A percentile compares a stretch with the other conserved stretches of the same genome.
Conservation (phyloP, 2,113 vertebrate species). For the Scopus umbretta region DNA sequence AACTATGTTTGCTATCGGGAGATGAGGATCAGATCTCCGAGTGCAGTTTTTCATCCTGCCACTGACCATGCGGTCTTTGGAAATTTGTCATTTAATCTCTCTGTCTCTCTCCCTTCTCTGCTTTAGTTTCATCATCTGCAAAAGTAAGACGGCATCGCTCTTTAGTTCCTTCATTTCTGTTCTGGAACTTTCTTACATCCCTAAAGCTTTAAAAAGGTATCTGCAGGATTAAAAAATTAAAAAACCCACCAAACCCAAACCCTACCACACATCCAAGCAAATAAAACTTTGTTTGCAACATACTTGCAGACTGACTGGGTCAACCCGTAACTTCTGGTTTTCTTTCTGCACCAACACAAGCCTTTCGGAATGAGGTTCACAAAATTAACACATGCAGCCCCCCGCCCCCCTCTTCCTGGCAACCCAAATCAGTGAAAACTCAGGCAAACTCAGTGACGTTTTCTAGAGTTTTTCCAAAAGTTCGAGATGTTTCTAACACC, state of each 20-base stretch:
- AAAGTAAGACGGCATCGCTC: neutral
- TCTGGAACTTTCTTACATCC: neutral
- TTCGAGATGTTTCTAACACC: neutral
- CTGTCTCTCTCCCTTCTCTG: neutral
- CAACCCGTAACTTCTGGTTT: neutral
- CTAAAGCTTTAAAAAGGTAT: neutral
- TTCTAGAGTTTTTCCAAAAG: neutral
- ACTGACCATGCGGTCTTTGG: slow-evolving; percentile 7
- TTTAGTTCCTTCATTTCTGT: neutral
- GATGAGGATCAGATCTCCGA: slow-evolving; percentile 31
- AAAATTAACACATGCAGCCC: neutral
- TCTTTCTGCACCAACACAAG: neutral
- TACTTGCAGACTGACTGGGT: neutral
- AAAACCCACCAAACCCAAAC: neutral
- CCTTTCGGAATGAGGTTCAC: neutral
- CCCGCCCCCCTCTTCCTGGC: neutral
- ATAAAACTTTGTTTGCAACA: neutral
- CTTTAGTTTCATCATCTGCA: neutral
- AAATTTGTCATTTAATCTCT: slow-evolving; percentile 50
- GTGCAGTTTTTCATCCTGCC: slow-evolving; percentile 7
- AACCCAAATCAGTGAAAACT: neutral
- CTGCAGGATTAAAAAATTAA: neutral
- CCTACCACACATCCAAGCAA: too few species aligned
- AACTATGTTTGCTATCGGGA: neutral
- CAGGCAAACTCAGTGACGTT: neutral